These are phyloP conservation scores for Clarias magur DNA, from an alignment of 2,113 vertebrate species.

Conservation along the genomic window DNA sequence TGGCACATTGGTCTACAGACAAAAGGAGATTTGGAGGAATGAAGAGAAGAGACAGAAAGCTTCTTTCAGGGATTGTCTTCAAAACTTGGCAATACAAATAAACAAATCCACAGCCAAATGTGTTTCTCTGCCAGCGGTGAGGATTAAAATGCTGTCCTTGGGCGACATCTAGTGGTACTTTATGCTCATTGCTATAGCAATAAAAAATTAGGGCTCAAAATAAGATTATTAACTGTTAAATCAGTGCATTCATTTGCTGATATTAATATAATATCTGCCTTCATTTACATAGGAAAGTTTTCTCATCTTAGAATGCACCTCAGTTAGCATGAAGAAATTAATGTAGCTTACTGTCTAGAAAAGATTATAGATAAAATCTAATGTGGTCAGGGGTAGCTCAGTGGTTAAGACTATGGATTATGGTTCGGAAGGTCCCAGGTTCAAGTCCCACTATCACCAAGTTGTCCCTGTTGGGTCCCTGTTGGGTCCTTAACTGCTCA, in stretches of 20 bases:
- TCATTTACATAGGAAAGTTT: too few species aligned
- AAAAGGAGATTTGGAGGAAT: not conserved
- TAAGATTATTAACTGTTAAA: not conserved
- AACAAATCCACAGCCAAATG: not conserved
- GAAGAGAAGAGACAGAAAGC: not conserved
- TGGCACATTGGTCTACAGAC: not conserved
- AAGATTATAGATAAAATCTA: not conserved
- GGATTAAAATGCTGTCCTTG: not conserved
- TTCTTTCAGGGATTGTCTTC: not conserved
- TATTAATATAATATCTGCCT: not conserved
- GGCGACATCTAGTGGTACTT: conserved; percentile 25
- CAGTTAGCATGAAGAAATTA: not conserved
- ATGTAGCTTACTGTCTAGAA: not conserved
- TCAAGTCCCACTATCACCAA: too few species aligned
- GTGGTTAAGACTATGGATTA: too few species aligned
- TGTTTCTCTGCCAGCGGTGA: not conserved
- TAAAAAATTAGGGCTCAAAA: not conserved
- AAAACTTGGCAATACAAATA: not conserved
- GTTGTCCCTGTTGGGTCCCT: too few species aligned
- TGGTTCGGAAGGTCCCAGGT: too few species aligned
- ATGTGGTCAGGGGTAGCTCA: too few species aligned
- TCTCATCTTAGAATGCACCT: not conserved
- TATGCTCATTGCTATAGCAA: not conserved
- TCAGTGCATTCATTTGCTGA: not conserved
- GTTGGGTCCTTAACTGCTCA: too few species aligned